Evolutionary conservation across 2,113 vertebrate species (phyloP), one percentile per base, ranked within the genome.

Genomic region (Cyanistes caeruleus): DNA sequence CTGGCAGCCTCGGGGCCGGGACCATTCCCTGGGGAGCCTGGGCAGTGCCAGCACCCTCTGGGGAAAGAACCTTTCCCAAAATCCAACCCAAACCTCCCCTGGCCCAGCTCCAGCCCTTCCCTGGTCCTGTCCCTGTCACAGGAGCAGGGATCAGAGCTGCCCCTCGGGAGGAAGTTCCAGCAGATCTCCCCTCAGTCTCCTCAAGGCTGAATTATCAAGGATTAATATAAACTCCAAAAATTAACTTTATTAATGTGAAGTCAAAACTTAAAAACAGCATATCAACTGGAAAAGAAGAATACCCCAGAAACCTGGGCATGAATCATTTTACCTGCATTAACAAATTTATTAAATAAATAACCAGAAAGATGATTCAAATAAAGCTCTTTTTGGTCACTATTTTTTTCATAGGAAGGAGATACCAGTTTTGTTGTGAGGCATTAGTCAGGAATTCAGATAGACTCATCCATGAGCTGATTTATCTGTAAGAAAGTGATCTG

Each of bases 381-480:
- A 88, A 84, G 37, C 24, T 74, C 11, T 35, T 84, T 62, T 22
- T 15, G 20, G 28, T 3, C 65, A 27, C 9, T 35, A 8, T 31
- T 56, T 81, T 69, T 84, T 80, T 64, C 9, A 56, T 10, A 59
- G 41, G 20, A 60, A 92, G 72, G 59, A 81, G 43, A 39, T 48
- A 85, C 44, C 63, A 56, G 53, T 62, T 88, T 84, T 91, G 39
- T 53, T 69, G 49, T 90, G 87, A 96, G 35, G 49, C 70, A 93
- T 78, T 74, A 84, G 48, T 89, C 89, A 87, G 44, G 87, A 93
- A 96, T 95, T 69, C 64, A 91, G 63, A 64, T 6, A 84, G 23
- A 96, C 65, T 95, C 87, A 94, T 80, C 49, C 48, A 43, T 83
- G 60, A 92, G 70, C 69, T 92, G 58, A 84, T 84, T 83, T 92